phyloP scores from a whole-genome alignment of 2,113 vertebrate species.

The Pandion haliaetus region DNA sequence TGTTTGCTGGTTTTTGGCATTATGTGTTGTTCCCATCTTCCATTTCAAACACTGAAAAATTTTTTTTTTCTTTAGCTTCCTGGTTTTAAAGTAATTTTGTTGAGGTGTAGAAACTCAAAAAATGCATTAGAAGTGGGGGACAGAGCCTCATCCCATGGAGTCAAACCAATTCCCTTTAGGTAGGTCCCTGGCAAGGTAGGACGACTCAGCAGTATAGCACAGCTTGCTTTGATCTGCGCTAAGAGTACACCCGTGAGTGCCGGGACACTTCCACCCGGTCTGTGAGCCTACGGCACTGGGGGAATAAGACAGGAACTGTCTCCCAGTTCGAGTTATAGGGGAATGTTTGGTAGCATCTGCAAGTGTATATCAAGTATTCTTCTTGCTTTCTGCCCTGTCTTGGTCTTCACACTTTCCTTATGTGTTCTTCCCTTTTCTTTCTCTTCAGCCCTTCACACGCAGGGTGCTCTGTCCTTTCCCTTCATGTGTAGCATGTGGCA shows the following conservation, averaged over 20 bases:
- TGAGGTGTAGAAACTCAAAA: neutral
- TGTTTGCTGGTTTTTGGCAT: neutral
- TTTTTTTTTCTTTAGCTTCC: neutral
- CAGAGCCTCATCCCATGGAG: fast-evolving
- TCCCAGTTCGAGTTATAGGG: fast-evolving
- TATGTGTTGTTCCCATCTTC: neutral
- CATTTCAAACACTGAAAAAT: neutral
- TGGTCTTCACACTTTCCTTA: neutral
- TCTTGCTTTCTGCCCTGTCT: neutral
- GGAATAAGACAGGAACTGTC: neutral
- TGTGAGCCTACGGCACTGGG: neutral
- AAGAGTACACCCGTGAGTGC: fast-evolving
- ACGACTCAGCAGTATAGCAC: neutral
- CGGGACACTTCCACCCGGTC: neutral
- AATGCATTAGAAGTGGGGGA: neutral
- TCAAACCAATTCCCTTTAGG: neutral
- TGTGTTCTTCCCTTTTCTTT: neutral
- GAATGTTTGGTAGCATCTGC: neutral
- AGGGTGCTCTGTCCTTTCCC: neutral
- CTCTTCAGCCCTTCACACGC: no score
- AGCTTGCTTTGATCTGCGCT: neutral
- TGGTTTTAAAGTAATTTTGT: neutral
- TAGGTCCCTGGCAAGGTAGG: neutral
- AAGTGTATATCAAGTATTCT: no score
- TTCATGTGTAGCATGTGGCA: neutral